Evolutionary conservation across 2,113 vertebrate species (phyloP).

Genomic region (Centropristis striata): DNA sequence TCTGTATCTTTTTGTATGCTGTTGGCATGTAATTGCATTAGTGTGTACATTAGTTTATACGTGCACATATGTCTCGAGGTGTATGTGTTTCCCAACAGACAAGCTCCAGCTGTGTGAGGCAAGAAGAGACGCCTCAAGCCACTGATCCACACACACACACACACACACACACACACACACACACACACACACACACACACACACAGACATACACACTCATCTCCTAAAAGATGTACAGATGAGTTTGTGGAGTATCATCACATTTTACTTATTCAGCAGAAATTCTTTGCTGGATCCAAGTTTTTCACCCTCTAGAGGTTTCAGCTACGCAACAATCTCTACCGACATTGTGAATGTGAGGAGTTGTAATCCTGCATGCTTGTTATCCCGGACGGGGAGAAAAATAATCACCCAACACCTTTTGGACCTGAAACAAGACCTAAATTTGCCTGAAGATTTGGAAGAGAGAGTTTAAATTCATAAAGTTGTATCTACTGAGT

Average conservation of each 20-base stretch:
- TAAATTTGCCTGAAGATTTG: too few relatives aligned
- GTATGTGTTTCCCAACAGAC: slow-evolving; percentile 25
- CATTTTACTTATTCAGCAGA: slow-evolving; percentile 41
- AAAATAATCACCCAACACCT: not conserved
- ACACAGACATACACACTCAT: not conserved
- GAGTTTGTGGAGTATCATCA: not conserved
- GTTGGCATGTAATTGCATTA: slow-evolving; percentile 19
- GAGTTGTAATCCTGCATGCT: not conserved
- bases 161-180: too few relatives aligned
- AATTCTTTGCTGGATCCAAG: slow-evolving; percentile 34
- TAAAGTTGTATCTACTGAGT: not conserved
- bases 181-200: not conserved
- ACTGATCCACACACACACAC: slow-evolving; percentile 5
- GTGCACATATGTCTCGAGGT: slow-evolving; percentile 3
- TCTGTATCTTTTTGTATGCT: slow-evolving; percentile 3
- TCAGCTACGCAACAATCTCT: slow-evolving; percentile 27
- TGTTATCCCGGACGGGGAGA: not conserved
- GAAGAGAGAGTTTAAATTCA: too few relatives aligned
- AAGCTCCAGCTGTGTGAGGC: slow-evolving; percentile 19
- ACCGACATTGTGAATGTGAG: not conserved
- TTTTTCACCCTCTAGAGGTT: slow-evolving; percentile 20
- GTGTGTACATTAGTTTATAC: not conserved
- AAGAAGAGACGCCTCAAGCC: slow-evolving; percentile 20
- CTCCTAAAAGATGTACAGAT: not conserved
- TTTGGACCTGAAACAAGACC: not conserved